phyloP scores from a whole-genome alignment of 1,140 invertebrate genomes.

The Papilio machaon region DNA sequence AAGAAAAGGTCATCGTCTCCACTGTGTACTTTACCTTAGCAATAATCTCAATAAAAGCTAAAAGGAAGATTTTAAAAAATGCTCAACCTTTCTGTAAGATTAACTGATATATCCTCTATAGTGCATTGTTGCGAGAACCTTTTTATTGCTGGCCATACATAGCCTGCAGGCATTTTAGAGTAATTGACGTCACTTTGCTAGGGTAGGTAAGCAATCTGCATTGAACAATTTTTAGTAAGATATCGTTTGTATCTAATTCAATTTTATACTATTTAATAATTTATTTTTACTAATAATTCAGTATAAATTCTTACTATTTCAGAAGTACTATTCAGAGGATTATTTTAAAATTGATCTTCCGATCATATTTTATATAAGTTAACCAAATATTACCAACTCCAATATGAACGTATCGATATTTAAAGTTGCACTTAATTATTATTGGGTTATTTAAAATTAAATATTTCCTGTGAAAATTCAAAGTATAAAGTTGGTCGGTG shows the following conservation, averaged over 20 bases:
- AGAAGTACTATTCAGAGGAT: too few relatives aligned
- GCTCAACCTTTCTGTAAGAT: background rate
- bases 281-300: too few relatives aligned
- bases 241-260: background rate
- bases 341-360: too few relatives aligned
- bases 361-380: background rate
- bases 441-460: conserved; percentile 10
- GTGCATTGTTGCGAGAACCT: background rate
- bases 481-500: conserved; percentile 7
- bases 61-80: background rate
- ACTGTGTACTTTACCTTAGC: too few relatives aligned
- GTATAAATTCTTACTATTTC: too few relatives aligned
- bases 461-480: conserved; percentile 16
- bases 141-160: background rate
- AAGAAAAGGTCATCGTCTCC: too few relatives aligned
- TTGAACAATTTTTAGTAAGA: background rate
- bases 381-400: background rate
- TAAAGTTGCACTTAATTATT: background rate
- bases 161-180: background rate
- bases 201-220: background rate
- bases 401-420: background rate
- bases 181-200: background rate
- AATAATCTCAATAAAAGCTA: background rate
- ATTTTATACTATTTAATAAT: too few relatives aligned
- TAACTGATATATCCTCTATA: background rate